Conservation (phyloP, 2,113 vertebrate species). For the Cyanoliseus patagonus region DNA sequence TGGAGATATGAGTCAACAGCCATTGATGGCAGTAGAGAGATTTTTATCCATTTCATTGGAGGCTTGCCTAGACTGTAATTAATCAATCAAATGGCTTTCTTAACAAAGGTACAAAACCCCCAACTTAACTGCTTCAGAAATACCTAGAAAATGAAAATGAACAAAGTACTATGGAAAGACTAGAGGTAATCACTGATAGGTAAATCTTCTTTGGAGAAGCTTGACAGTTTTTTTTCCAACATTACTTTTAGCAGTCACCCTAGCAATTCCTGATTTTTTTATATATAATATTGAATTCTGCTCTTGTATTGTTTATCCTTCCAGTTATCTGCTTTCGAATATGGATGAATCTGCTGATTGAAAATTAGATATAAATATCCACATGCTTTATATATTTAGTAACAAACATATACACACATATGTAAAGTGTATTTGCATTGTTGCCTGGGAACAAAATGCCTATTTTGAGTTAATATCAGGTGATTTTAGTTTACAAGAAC, state of each 20-base stretch:
- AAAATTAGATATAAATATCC: constrained; percentile 62
- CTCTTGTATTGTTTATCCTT: constrained; percentile 53
- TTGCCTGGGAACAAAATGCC: constrained; percentile 4
- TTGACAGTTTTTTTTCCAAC: neutral
- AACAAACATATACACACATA: constrained; percentile 6
- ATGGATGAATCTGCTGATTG: constrained; percentile 47
- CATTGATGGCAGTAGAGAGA: neutral
- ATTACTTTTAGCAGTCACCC: constrained; percentile 14
- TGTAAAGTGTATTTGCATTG: neutral
- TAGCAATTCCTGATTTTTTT: constrained; percentile 28
- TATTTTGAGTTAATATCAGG: constrained; percentile 57
- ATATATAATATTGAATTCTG: constrained; percentile 36
- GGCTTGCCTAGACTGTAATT: constrained; percentile 5
- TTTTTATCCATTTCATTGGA: neutral
- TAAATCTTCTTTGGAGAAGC: neutral
- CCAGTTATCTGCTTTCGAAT: constrained; percentile 51
- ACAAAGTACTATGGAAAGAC: neutral
- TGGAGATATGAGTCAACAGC: constrained; percentile 1
- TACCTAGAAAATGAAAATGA: constrained; percentile 3
- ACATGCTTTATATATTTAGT: constrained; percentile 38
- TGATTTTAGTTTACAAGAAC: constrained; percentile 18
- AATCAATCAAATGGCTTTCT: constrained; percentile 3
- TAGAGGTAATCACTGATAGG: neutral
- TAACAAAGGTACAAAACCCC: neutral
- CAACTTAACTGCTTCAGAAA: neutral